phyloP scores from a whole-genome alignment of 2,113 vertebrate genomes.

The Chascanopsetta lugubris region DNA sequence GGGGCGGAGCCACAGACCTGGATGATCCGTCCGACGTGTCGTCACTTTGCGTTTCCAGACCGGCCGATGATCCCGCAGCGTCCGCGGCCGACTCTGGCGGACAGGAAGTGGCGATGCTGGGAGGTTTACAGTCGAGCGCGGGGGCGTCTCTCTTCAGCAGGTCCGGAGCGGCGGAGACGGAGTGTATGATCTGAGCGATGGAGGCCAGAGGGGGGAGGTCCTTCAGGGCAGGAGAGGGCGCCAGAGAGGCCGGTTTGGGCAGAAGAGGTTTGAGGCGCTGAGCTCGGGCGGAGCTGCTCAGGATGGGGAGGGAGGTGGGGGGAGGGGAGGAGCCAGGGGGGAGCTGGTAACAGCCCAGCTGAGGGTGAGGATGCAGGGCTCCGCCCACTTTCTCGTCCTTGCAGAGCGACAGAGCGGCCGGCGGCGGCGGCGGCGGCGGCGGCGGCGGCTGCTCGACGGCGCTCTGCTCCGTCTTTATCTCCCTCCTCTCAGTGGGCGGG shows the following conservation, averaged over 20 bases:
- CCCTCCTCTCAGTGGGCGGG: not conserved
- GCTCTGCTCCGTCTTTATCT: conserved; percentile 80
- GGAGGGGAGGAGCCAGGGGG: conserved; percentile 80
- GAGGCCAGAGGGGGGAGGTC: conserved; percentile 94
- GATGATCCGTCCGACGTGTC: conserved; percentile 11
- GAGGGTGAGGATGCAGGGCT: conserved; percentile 63
- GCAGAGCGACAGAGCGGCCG: conserved; percentile 25
- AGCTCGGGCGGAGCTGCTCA: conserved; percentile 76
- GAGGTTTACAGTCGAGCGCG: conserved; percentile 27
- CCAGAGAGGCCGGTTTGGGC: conserved; percentile 87
- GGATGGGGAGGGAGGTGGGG: conserved; percentile 54
- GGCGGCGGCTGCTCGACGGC: conserved; percentile 39
- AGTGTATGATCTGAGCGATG: conserved; percentile 98
- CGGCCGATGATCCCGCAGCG: not conserved
- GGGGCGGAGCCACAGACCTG: conserved; percentile 34
- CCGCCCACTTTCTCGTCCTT: conserved; percentile 72
- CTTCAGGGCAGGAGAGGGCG: conserved; percentile 71
- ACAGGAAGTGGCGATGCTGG: fast-evolving
- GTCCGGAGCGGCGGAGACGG: conserved; percentile 89
- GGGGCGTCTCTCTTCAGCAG: conserved; percentile 85
- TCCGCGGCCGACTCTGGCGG: not conserved
- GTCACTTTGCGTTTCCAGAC: not conserved
- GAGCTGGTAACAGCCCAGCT: conserved; percentile 84
- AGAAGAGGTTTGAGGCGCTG: conserved; percentile 92
- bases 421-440: too few relatives aligned